Evolutionary conservation across 2,113 vertebrate genomes (phyloP).

Genomic region (Otis tarda): DNA sequence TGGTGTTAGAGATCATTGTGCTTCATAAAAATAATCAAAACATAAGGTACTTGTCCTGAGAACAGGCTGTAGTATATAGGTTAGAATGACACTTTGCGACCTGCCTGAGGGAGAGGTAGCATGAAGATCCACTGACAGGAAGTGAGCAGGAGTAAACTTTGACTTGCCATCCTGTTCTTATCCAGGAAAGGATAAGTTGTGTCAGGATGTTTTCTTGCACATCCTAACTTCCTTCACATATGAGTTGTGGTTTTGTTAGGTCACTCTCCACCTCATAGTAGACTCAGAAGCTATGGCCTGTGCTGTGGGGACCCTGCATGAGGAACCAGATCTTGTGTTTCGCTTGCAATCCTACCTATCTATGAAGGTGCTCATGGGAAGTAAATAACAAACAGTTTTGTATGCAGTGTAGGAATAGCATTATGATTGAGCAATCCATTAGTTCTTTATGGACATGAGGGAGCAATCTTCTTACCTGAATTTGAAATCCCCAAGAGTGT

Average conservation of each 20-base stretch:
- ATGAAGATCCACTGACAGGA: not conserved
- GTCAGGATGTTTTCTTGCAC: not conserved
- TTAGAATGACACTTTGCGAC: not conserved
- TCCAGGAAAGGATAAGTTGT: not conserved
- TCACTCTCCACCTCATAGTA: not conserved
- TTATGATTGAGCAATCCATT: not conserved
- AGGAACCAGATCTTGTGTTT: not conserved
- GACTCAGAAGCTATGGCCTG: not conserved
- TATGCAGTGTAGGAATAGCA: not conserved
- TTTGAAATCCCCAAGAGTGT: not conserved
- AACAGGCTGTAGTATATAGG: not conserved
- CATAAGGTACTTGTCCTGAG: not conserved
- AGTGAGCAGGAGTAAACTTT: not conserved
- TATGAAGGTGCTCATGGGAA: not conserved
- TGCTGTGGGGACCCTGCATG: not conserved
- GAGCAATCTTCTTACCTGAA: not conserved
- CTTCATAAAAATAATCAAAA: not conserved
- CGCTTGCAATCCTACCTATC: rapidly evolving
- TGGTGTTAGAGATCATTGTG: not conserved
- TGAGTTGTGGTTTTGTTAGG: not conserved
- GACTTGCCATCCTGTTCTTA: not conserved
- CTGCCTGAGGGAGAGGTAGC: not conserved
- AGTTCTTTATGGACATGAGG: not conserved
- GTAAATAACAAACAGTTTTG: not conserved
- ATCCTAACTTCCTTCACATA: not conserved